Conservation (phyloP, 2,888 invertebrate genomes). For the Clepsis dumicolana region DNA sequence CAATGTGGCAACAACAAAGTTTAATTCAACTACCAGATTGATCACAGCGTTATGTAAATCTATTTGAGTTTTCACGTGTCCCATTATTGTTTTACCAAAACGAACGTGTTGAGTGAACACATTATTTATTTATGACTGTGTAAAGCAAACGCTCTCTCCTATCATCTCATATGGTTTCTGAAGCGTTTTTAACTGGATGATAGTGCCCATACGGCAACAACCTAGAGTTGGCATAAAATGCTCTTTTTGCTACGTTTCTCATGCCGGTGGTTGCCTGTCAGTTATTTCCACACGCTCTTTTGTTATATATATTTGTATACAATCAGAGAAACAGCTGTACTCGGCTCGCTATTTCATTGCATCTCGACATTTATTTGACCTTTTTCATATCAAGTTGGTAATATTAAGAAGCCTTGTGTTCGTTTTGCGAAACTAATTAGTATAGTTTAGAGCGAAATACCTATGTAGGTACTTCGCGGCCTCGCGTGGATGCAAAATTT, state of each 20-base stretch:
- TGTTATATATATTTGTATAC: slow-evolving; percentile 28
- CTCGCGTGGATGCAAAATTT: slow-evolving; percentile 25
- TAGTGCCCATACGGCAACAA: slow-evolving; percentile 8
- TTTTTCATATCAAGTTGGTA: slow-evolving; percentile 35
- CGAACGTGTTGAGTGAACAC: slow-evolving; percentile 19
- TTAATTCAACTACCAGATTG: slow-evolving; percentile 24
- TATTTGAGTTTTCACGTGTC: slow-evolving; percentile 27
- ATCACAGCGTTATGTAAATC: slow-evolving; percentile 22
- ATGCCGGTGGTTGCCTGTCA: slow-evolving; percentile 10
- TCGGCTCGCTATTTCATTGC: slow-evolving; percentile 18
- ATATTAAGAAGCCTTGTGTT: slow-evolving; percentile 24
- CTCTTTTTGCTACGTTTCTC: slow-evolving; percentile 21
- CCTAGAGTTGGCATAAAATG: slow-evolving; percentile 18
- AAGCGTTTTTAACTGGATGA: slow-evolving; percentile 4
- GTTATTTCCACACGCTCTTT: slow-evolving; percentile 40
- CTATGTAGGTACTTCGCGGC: too few relatives aligned
- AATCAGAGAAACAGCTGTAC: slow-evolving; percentile 32
- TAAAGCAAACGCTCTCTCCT: slow-evolving; percentile 17
- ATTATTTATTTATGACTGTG: slow-evolving; percentile 12
- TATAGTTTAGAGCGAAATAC: slow-evolving; percentile 28
- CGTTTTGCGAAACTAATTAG: slow-evolving; percentile 41
- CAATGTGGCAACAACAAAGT: slow-evolving; percentile 7
- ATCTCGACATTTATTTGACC: slow-evolving; percentile 35
- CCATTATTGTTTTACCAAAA: slow-evolving; percentile 19
- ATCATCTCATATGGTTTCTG: slow-evolving; percentile 1